phyloP scores from a whole-genome alignment of 2,113 vertebrate species.

The Passerina amoena region DNA sequence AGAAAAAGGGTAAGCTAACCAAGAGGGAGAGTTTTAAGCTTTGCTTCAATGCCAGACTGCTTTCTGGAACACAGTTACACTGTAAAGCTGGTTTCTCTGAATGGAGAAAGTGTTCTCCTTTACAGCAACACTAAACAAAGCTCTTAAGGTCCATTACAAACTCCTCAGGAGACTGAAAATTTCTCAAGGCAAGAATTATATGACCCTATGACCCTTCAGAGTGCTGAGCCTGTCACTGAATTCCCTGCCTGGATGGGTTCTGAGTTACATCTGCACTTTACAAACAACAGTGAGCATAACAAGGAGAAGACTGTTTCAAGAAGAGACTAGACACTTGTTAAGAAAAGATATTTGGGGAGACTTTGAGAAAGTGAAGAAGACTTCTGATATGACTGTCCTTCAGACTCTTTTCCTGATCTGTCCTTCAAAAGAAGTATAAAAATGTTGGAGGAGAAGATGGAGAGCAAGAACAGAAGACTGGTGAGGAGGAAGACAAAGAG shows the following conservation, averaged over 20 bases:
- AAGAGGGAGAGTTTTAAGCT: not conserved
- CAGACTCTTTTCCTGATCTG: not conserved
- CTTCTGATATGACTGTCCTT: not conserved
- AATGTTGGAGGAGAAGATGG: not conserved
- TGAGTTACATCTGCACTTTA: not conserved
- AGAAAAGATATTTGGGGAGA: not conserved
- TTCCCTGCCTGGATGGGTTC: not conserved
- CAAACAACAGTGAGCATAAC: not conserved
- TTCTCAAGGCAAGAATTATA: not conserved
- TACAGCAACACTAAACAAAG: not conserved
- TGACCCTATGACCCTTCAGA: not conserved
- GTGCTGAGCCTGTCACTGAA: not conserved
- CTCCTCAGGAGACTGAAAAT: not conserved
- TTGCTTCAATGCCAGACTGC: not conserved
- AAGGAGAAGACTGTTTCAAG: not conserved
- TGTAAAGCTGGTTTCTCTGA: not conserved
- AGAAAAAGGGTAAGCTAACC: not conserved
- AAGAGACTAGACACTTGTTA: not conserved
- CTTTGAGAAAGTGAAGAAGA: constrained; percentile 9
- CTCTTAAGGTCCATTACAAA: not conserved
- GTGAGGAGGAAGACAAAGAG: not conserved
- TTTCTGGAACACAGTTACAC: not conserved
- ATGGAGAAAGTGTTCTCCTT: not conserved
- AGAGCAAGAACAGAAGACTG: not conserved
- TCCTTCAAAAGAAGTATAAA: not conserved